A percentile compares a stretch with the other conserved stretches of the same genome.
These are phyloP conservation scores for Chymomyza costata DNA, from an alignment of 1,140 invertebrate species.

Conservation along the genomic window DNA sequence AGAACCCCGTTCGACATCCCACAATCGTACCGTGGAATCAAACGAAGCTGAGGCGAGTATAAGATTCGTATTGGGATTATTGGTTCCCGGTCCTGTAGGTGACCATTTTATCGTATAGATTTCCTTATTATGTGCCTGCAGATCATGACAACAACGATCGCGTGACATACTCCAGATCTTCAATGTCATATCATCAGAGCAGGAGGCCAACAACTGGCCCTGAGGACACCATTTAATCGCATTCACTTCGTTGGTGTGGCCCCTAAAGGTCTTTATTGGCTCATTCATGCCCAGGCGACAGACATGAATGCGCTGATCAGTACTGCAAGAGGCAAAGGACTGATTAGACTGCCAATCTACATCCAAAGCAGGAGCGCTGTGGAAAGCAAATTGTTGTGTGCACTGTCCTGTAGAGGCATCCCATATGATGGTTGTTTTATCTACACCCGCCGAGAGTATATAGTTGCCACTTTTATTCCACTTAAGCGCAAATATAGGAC, in stretches of 20 bases:
- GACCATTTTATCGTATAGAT: constrained; percentile 99
- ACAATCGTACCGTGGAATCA: constrained; percentile 95
- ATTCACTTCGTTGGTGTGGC: constrained; percentile 98
- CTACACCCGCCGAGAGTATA: constrained; percentile 94
- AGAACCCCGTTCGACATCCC: constrained; percentile 95
- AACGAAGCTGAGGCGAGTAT: constrained; percentile 97
- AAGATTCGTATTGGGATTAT: constrained; percentile 96
- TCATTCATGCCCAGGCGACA: constrained; percentile 93
- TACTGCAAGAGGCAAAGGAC: constrained; percentile 98
- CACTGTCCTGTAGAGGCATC: constrained; percentile 96
- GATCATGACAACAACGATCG: constrained; percentile 94
- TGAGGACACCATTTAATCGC: constrained; percentile 99
- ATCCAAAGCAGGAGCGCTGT: constrained; percentile 96
- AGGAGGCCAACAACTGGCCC: constrained; percentile 94
- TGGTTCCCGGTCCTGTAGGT: constrained; percentile 95
- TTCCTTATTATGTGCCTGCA: constrained; percentile 97
- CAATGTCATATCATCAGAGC: constrained; percentile 98
- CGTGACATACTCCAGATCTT: constrained; percentile 99
- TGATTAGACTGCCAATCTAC: constrained; percentile 98
- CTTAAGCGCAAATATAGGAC: constrained; percentile 98
- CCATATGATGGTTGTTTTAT: constrained; percentile 98
- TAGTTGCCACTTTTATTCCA: constrained; percentile 99
- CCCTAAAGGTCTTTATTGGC: constrained; percentile 97
- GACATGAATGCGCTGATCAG: constrained; percentile 98
- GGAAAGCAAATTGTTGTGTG: constrained; percentile 98